Evolutionary conservation across 2,888 invertebrate species (phyloP).

Genomic region (Philereme vetulata): DNA sequence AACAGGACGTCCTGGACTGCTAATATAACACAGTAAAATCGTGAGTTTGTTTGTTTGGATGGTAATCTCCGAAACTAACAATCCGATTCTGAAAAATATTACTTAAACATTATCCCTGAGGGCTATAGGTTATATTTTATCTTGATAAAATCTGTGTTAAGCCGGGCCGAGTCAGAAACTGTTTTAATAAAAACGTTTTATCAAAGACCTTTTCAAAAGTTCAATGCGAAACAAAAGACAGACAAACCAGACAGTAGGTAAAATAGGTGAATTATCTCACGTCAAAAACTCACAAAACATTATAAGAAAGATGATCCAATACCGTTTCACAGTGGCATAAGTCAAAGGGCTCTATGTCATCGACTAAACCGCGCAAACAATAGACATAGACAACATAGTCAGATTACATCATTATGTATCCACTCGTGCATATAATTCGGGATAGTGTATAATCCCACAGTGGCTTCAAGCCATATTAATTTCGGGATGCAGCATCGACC

Average conservation of each 20-base stretch:
- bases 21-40: too few species aligned
- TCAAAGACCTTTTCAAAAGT: neutral
- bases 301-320: neutral
- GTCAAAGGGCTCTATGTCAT: too few species aligned
- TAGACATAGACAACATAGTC: conserved; percentile 10
- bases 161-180: too few species aligned
- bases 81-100: too few species aligned
- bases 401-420: conserved; percentile 49
- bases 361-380: conserved; percentile 1
- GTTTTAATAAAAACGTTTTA: too few species aligned
- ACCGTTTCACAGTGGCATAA: neutral
- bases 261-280: neutral
- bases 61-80: too few species aligned
- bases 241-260: neutral
- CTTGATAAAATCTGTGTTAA: too few species aligned
- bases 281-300: neutral
- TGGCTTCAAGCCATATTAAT: conserved; percentile 54
- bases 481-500: conserved; percentile 41
- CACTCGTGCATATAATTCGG: conserved; percentile 55
- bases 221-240: neutral
- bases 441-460: conserved; percentile 47
- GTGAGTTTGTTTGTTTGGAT: too few species aligned
- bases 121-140: too few species aligned
- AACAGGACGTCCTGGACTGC: too few species aligned
- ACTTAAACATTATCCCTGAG: too few species aligned